Base-by-base conservation (phyloP, 2,797 vertebrate genomes). In the Protonibea diacanthus region DNA sequence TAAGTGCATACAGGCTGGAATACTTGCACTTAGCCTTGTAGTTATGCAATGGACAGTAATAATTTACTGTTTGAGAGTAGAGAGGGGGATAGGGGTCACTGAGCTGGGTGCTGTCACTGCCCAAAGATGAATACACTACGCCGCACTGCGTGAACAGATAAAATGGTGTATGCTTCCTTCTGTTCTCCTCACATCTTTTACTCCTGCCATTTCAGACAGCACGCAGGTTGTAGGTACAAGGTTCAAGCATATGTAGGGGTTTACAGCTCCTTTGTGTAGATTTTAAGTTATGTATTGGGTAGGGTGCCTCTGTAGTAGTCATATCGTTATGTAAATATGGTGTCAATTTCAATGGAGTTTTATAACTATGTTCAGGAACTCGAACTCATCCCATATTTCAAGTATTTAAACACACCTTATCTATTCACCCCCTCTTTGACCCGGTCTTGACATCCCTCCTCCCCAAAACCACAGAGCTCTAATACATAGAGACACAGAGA, bases 11-110 rank as follows among this genome's bases (percentile, higher is more conserved):
- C 67, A 25, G 55, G 49, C 69, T 74, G 29, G 67, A 86, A 71
- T 60, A 71, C 76, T 78, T 29, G 52, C 65, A 82, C 72, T 86
- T 86, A 76, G 76, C 51, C 48, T 65, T 83, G 68, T 83, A 86
- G 90, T 87, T 88, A 90, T 89, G 80, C 87, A 81, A 79, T 18
- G 61, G 69, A 60, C 80, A 80, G 89, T 83, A 89, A 89, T 88
- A 88, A 90, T 89, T 89, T 75, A 88, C 76, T 53, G 77, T 84
- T 75, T 71, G 60, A 78, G 74, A 79, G 82, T 17, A 71, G 68
- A 48, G 83, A 57, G 42, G 45, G 13, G 65, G 73, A 40, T 42
- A 56, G 66, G 51, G 82, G 83, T 83, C 86, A 78, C 18, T 59
- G 79, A 48, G 69, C 71, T 3, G 67, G 68, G 44, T 29, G 59